Evolutionary conservation across 2,113 vertebrate genomes (phyloP), one percentile per base, ranked within the genome.

Genomic region (Platichthys stellatus): DNA sequence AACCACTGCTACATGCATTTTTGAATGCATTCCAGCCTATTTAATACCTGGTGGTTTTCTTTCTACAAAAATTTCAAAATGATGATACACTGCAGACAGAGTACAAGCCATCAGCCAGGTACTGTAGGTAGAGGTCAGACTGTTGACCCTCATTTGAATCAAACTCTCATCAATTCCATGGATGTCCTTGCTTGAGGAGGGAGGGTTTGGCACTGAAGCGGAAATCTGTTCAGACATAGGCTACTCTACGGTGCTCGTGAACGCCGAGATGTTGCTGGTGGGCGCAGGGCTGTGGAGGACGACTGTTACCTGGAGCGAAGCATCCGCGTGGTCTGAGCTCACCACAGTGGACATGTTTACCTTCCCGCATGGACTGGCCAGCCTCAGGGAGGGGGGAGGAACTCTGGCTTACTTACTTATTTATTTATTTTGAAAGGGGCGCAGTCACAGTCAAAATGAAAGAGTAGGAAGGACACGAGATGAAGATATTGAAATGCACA

Each of bases 311-410:
- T 88, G 88, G 71, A 92, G 93, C 91, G 26, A 88, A 77, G 85
- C 89, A 79, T 93, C 90, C 78, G 72, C 62, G 26, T 84, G 82
- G 78, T 90, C 88, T 92, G 88, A 89, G 88, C 88, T 93, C 86
- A 90, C 89, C 80, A 87, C 83, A 80, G 88, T 88, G 87, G 92
- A 94, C 92, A 93, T 94, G 92, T 95, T 94, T 93, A 94, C 92
- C 93, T 94, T 93, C 84, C 88, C 85, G 75, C 87, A 78, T 81
- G 68, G 82, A 86, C 89, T 88, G 76, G 47, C 85, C 72, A 64
- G 85, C 92, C 91, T 86, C 69, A 3, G 87, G 92, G 80, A 67
- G 76, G 59, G 49, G 28, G 28, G 72, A 67, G 81, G 79, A 62
- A 72, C 75, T 53, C 51, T 65, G 35, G 13, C 23, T 83, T 71